These are phyloP conservation scores for Ondatra zibethicus DNA, from an alignment of 2,113 vertebrate species.

Conservation along the genomic window DNA sequence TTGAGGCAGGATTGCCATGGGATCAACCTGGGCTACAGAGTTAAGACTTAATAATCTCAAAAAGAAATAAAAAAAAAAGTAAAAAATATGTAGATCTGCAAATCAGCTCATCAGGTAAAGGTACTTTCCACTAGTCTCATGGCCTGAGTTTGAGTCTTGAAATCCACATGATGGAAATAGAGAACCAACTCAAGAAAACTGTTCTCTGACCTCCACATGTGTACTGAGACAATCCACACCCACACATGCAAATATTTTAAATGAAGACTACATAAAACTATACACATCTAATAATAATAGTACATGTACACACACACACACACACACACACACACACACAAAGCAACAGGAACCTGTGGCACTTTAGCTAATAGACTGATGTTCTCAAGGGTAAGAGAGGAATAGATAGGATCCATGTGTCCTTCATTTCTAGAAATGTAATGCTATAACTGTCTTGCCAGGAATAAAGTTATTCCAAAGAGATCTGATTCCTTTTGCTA, in stretches of 20 bases:
- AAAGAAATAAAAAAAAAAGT: background rate
- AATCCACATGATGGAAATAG: background rate
- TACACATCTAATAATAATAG: background rate
- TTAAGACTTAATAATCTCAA: background rate
- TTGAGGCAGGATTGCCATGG: background rate
- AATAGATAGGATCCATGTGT: background rate
- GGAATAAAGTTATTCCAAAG: background rate
- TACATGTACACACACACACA: background rate
- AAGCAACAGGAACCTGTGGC: background rate
- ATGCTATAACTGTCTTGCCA: background rate
- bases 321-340: background rate
- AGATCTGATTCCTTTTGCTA: background rate
- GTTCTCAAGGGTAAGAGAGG: background rate
- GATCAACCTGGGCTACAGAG: background rate
- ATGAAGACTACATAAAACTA: background rate
- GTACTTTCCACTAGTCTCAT: background rate
- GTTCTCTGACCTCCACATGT: background rate
- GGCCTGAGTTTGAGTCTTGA: background rate
- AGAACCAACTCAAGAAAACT: background rate
- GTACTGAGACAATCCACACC: background rate
- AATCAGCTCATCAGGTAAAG: background rate
- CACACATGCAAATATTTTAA: background rate
- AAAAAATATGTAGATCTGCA: background rate
- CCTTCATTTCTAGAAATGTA: background rate
- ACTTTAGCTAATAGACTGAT: background rate